Evolutionary conservation across 2,113 vertebrate species (phyloP).

Genomic region (Hoplias malabaricus): DNA sequence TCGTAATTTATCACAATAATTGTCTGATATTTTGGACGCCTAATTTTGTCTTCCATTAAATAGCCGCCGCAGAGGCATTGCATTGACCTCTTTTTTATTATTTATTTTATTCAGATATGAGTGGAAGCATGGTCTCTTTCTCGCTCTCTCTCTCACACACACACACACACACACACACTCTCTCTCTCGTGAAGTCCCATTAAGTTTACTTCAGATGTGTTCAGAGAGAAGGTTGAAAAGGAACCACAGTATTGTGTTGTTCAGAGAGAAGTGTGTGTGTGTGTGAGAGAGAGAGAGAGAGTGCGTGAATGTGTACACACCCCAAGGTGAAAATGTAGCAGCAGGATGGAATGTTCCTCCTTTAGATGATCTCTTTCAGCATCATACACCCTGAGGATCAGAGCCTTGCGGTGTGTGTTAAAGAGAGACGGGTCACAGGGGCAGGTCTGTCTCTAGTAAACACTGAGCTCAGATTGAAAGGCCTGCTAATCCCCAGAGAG

Average conservation of each 20-base stretch:
- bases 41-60: constrained; percentile 17
- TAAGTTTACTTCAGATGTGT: constrained; percentile 61
- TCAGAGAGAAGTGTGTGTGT: background rate
- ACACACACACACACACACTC: too few relatives aligned
- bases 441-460: constrained; percentile 53
- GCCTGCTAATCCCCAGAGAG: constrained; percentile 42
- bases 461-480: constrained; percentile 54
- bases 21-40: background rate
- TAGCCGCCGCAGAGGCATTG: background rate
- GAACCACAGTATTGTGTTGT: constrained; percentile 51
- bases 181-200: too few relatives aligned
- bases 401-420: constrained; percentile 13
- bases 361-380: constrained; percentile 54
- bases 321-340: constrained; percentile 51
- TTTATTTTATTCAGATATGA: background rate
- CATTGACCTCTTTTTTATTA: too few relatives aligned
- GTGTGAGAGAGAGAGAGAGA: constrained; percentile 42
- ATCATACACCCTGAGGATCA: constrained; percentile 12
- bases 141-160: too few relatives aligned
- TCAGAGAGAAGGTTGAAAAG: constrained; percentile 61
- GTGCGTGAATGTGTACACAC: constrained; percentile 27
- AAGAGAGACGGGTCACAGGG: constrained; percentile 4
- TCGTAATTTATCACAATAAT: background rate
- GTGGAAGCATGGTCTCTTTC: too few relatives aligned
- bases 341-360: constrained; percentile 48